Evolutionary conservation across 1,140 invertebrate genomes (phyloP), one percentile per base, ranked within the genome.

Genomic region (Augochlora pura): DNA sequence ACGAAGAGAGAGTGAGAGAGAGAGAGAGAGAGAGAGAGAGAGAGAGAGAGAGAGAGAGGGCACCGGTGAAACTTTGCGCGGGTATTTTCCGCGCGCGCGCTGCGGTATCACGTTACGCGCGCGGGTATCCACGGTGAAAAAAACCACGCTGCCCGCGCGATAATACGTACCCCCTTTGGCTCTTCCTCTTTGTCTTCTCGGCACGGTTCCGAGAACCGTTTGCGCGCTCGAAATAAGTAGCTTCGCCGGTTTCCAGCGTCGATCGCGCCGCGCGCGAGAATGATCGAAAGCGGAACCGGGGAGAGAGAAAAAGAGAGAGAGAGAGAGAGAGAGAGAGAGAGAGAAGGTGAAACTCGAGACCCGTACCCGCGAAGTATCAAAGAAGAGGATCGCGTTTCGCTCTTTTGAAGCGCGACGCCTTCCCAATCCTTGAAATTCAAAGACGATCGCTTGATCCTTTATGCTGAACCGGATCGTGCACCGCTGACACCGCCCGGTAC

Each of bases 21-120:
- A n/a, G n/a, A n/a, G n/a, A n/a, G n/a, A n/a, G n/a, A n/a, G n/a
- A n/a, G n/a, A n/a, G n/a, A n/a, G n/a, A n/a, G n/a, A n/a, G n/a
- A n/a, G n/a, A n/a, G n/a, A n/a, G n/a, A n/a, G n/a, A n/a, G n/a
- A n/a, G n/a, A n/a, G 71, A 8, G 7, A 18, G 10, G 3, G n/a
- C 25, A 21, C 46, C 59, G 59, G 59, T 52, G 16, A 72, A 72
- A 64, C 59, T 77, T 7, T 42, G 1, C 49, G 76, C 69, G 60
- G 49, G 63, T 64, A 54, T 63, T 78, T 78, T 72, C 76, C 69
- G 16, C 4, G n/a, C n/a, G n/a, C n/a, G n/a, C n/a, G n/a, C n/a
- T n/a, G n/a, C 60, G 60, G 69, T 78, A 46, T 78, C 69, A 12
- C 76, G 60, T 78, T 78, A 78, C 76, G 21, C 68, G 10, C 60